A percentile compares a stretch with the other conserved stretches of the same genome.
Evolutionary conservation across 1,140 invertebrate genomes (phyloP).

Genomic region (Meloidogyne chitwoodi): DNA sequence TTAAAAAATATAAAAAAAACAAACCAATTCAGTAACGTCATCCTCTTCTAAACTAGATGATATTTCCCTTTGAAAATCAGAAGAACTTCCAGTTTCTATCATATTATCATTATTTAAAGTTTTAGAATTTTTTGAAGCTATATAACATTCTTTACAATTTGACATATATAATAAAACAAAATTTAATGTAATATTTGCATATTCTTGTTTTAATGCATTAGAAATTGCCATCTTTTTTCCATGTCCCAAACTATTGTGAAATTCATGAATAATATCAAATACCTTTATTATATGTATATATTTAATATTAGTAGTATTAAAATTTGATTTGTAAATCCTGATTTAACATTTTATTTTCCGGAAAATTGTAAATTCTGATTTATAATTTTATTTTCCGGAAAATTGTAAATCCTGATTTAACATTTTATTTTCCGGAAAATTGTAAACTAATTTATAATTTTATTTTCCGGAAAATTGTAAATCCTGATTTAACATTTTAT

Average conservation of each 20-base stretch:
- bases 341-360: no score
- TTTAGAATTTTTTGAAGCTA: background rate
- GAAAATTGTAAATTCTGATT: no score
- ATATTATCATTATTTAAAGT: background rate
- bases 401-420: no score
- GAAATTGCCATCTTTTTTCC: background rate
- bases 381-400: no score
- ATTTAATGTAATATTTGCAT: slow-evolving; percentile 2
- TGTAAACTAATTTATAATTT: no score
- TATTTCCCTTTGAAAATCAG: background rate
- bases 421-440: no score
- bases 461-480: no score
- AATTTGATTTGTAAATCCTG: no score
- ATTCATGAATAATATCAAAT: background rate
- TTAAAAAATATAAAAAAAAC: no score
- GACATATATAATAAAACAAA: slow-evolving; percentile 1
- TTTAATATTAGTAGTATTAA: no score
- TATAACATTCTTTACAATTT: background rate
- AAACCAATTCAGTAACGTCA: background rate
- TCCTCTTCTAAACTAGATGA: background rate
- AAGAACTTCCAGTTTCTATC: background rate
- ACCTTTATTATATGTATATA: background rate
- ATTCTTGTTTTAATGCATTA: background rate
- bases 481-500: no score
- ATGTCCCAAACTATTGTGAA: background rate